These are phyloP conservation scores for Eristalis tenax DNA, from an alignment of 2,888 invertebrate genomes.

Conservation along the genomic window DNA sequence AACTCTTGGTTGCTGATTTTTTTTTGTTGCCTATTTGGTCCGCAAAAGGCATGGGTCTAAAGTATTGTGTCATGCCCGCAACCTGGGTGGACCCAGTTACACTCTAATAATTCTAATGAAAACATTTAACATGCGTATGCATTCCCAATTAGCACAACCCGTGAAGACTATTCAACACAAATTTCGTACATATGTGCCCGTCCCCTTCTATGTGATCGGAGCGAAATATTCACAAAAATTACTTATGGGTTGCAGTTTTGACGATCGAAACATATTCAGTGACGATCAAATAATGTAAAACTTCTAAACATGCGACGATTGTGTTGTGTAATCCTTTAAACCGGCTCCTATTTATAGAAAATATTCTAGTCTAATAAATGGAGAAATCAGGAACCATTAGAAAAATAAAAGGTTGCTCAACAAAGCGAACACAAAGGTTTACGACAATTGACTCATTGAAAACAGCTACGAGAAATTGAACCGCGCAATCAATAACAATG, in stretches of 20 bases:
- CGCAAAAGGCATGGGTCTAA: neutral
- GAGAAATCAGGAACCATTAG: conserved; percentile 23
- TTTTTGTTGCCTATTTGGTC: neutral
- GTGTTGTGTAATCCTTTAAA: conserved; percentile 55
- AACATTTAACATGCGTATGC: neutral
- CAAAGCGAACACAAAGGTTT: conserved; percentile 27
- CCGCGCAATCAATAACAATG: conserved; percentile 46
- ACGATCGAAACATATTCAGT: neutral
- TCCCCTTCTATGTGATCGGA: neutral
- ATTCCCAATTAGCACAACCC: neutral
- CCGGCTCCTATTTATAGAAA: conserved; percentile 60
- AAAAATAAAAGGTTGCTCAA: conserved; percentile 5
- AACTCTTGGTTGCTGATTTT: neutral
- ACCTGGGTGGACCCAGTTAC: neutral
- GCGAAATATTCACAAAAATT: neutral
- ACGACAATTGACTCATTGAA: conserved; percentile 14
- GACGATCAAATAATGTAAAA: neutral
- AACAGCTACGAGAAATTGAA: conserved; percentile 1
- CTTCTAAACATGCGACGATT: conserved; percentile 29
- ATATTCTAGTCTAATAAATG: conserved; percentile 19
- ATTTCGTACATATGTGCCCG: neutral
- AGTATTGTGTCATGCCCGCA: neutral
- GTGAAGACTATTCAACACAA: neutral
- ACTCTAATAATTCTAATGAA: neutral
- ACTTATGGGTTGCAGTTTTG: neutral